Conservation (phyloP, 2,113 vertebrate genomes). For the Danio rerio region DNA sequence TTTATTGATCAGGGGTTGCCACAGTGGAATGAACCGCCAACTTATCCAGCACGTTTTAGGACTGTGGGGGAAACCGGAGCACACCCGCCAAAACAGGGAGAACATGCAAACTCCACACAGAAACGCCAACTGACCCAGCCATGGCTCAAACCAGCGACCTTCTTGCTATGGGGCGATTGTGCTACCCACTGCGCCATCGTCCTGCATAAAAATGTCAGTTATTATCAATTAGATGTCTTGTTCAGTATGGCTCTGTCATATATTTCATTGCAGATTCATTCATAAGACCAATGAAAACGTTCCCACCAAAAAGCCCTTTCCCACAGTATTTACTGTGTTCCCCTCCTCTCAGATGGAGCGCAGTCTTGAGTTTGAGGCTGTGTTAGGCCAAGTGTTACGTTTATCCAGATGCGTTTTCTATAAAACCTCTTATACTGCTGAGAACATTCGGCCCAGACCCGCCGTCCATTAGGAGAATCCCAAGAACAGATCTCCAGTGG, state of each 20-base stretch:
- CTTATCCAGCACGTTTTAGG: no score
- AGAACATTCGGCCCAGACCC: constrained; percentile 34
- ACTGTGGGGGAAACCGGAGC: no score
- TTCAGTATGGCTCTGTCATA: neutral
- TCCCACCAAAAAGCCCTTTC: constrained; percentile 40
- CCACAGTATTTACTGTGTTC: constrained; percentile 39
- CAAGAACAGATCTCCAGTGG: constrained; percentile 27
- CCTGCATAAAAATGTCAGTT: no score
- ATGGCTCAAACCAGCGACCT: no score
- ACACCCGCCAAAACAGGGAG: no score
- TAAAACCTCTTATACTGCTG: constrained; percentile 22
- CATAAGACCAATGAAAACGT: neutral
- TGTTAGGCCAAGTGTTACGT: constrained; percentile 33
- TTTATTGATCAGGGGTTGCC: no score
- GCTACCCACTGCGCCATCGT: no score
- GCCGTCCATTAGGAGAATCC: constrained; percentile 36
- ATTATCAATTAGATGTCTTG: neutral
- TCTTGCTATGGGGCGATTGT: no score
- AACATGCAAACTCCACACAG: no score
- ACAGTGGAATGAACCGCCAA: no score
- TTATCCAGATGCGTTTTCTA: constrained; percentile 45
- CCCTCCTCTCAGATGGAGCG: neutral
- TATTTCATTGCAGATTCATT: neutral
- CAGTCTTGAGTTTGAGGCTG: constrained; percentile 18
- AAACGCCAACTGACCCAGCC: no score